Base-by-base conservation (phyloP, 2,888 invertebrate species). In the Parthenolecanium corni region DNA sequence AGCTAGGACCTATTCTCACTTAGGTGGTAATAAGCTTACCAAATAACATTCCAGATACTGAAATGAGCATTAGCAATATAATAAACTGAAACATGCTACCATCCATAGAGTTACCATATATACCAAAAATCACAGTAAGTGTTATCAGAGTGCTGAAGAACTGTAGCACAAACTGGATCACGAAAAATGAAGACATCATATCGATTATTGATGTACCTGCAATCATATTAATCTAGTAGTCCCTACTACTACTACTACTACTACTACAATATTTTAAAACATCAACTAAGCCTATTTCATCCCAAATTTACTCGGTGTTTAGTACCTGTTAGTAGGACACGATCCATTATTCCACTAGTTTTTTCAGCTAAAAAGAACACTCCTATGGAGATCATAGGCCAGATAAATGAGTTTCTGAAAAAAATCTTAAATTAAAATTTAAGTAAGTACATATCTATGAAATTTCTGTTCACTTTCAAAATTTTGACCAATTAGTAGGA, bases 271-370 rank as follows among this genome's bases (percentile, higher is more conserved):
- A n/a, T n/a, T n/a, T n/a, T n/a, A n/a, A n/a, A n/a, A n/a, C n/a
- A n/a, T n/a, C n/a, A n/a, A n/a, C n/a, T n/a, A n/a, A n/a, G n/a
- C n/a, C n/a, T n/a, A n/a, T n/a, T n/a, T n/a, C n/a, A n/a, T n/a
- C n/a, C n/a, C n/a, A n/a, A n/a, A n/a, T n/a, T n/a, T n/a, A n/a
- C n/a, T n/a, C n/a, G n/a, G n/a, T n/a, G n/a, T n/a, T n/a, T n/a
- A n/a, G n/a, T n/a, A 70, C 70, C 70, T 65, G 70, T 69, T 20
- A 69, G 69, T 68, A 70, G 68, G 58, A 68, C 68, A 38, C 70
- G 64, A 57, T 70, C 70, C 64, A 70, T 65, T 25, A 69, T 69
- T 38, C 70, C 70, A 23, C 69, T 69, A 65, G 68, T 66, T 64
- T 70, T 70, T 62, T 70, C 70, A 51, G 69, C 68, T 4, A 70